Evolutionary conservation across 2,113 vertebrate genomes (phyloP).

Genomic region (Phyllostomus hastatus): DNA sequence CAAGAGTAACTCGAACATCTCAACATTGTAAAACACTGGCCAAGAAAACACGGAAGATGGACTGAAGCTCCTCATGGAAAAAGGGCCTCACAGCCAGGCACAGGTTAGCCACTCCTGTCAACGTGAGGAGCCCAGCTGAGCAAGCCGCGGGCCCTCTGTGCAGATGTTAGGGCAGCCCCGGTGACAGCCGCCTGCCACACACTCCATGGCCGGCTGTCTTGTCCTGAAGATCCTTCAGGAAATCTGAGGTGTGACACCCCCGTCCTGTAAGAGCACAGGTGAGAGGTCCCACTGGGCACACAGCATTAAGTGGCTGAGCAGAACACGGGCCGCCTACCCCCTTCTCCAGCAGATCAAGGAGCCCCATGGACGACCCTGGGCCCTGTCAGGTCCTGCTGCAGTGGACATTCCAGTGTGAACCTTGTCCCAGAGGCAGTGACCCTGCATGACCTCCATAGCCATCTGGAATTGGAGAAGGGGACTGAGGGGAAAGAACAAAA

Average conservation of each 20-base stretch:
- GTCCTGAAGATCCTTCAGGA: background rate
- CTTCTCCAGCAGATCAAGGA: accelerated
- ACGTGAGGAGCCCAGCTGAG: too few relatives aligned
- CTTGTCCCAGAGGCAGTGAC: background rate
- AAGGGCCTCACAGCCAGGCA: background rate
- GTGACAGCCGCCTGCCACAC: accelerated
- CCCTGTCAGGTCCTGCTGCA: background rate
- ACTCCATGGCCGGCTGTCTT: background rate
- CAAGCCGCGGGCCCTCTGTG: too few relatives aligned
- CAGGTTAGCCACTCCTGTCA: too few relatives aligned
- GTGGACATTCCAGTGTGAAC: background rate
- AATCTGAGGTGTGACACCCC: background rate
- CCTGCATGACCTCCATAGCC: background rate
- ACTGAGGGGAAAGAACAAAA: background rate
- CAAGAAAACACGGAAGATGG: background rate
- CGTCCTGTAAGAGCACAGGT: background rate
- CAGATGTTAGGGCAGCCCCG: background rate
- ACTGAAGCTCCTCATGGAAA: constrained; percentile 2
- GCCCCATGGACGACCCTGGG: accelerated
- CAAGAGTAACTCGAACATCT: constrained; percentile 36
- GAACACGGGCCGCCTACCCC: accelerated
- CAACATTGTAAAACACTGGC: background rate
- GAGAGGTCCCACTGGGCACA: background rate
- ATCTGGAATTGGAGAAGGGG: background rate
- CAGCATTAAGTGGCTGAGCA: background rate